Percentiles rank a stretch among this genome's conserved stretches.
These are phyloP conservation scores for Cyclargus thomasi DNA, from an alignment of 1,140 invertebrate genomes.

Conservation along the genomic window DNA sequence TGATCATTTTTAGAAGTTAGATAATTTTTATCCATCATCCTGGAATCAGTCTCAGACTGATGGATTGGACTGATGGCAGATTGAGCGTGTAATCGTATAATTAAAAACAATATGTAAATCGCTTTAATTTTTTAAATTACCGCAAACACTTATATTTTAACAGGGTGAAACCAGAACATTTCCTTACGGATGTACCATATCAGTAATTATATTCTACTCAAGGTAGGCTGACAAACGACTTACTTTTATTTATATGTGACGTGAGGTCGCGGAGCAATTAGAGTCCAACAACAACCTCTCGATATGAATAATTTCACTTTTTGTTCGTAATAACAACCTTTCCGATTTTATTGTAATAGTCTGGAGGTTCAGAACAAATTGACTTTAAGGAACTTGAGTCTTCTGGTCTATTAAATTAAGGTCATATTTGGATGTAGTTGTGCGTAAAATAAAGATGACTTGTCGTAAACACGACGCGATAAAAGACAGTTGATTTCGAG, in stretches of 20 bases:
- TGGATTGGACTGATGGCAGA: too few species aligned
- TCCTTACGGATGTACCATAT: neutral
- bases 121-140: too few species aligned
- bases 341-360: neutral
- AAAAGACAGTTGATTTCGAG: neutral
- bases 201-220: neutral
- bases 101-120: too few species aligned
- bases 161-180: neutral
- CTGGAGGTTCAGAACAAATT: neutral
- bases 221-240: neutral
- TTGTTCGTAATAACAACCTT: neutral
- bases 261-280: neutral
- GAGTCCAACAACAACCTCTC: neutral
- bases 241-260: neutral
- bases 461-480: neutral
- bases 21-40: too few species aligned
- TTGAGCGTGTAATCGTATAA: too few species aligned
- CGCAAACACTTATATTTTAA: too few species aligned
- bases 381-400: neutral
- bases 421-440: neutral
- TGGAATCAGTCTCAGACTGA: too few species aligned
- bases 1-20: too few species aligned
- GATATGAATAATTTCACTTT: constrained; percentile 3
- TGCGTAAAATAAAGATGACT: neutral
- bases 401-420: neutral